Evolutionary conservation across 2,888 invertebrate species (phyloP).

Genomic region (Adelognathus sp.): DNA sequence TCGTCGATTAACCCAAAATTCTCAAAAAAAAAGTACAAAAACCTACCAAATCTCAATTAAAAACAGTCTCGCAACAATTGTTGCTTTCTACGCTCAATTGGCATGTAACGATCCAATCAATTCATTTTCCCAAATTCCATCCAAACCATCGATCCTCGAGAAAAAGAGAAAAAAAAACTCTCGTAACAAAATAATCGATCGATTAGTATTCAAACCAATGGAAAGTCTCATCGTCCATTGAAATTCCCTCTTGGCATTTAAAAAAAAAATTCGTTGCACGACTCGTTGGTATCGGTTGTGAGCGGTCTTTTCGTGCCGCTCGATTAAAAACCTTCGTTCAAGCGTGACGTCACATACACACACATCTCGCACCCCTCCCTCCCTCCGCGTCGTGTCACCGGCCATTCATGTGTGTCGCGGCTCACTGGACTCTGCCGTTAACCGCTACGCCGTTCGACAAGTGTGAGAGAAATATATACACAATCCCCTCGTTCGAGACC

Average conservation of each 20-base stretch:
- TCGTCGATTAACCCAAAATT: too few species aligned
- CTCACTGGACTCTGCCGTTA: not conserved
- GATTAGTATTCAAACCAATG: not conserved
- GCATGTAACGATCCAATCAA: not conserved
- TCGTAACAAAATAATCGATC: not conserved
- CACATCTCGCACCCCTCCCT: too few species aligned
- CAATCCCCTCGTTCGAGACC: too few species aligned
- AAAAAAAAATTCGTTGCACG: not conserved
- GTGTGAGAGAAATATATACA: not conserved
- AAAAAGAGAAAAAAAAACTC: not conserved
- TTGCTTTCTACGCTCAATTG: too few species aligned
- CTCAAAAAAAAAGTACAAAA: too few species aligned
- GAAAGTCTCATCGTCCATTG: not conserved
- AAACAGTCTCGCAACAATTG: too few species aligned
- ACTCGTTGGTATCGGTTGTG: not conserved
- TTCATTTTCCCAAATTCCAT: not conserved
- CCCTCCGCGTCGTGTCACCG: not conserved
- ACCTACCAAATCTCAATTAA: too few species aligned
- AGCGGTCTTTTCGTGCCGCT: not conserved
- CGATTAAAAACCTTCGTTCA: conserved; percentile 24
- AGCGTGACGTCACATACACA: conserved; percentile 13
- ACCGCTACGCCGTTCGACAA: not conserved
- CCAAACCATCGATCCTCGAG: not conserved
- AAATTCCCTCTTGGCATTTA: not conserved
- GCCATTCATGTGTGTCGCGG: not conserved